A percentile compares a stretch with the other conserved stretches of the same genome.
These are phyloP conservation scores for Acrocephalus arundinaceus DNA, from an alignment of 2,113 vertebrate species.

Conservation along the genomic window DNA sequence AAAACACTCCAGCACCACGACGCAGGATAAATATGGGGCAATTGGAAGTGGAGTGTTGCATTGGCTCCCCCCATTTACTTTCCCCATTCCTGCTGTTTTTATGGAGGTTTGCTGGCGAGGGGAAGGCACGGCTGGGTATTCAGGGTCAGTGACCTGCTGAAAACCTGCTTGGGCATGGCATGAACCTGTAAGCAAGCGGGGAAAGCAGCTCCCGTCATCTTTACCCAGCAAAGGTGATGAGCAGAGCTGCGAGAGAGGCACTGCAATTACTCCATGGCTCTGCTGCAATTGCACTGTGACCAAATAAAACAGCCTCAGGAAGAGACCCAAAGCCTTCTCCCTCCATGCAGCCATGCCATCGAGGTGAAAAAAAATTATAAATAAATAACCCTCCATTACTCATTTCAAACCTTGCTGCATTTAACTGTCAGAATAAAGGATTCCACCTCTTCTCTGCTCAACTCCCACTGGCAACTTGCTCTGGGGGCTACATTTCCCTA, in stretches of 20 bases:
- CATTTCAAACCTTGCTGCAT: slow-evolving; percentile 53
- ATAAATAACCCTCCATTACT: slow-evolving; percentile 39
- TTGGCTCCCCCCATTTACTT: not conserved
- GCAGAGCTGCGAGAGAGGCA: slow-evolving; percentile 4
- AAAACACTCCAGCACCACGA: not conserved
- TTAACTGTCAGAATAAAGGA: slow-evolving; percentile 43
- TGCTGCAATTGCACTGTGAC: slow-evolving; percentile 36
- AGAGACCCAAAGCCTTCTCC: not conserved
- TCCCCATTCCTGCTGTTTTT: not conserved
- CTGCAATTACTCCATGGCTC: slow-evolving; percentile 51
- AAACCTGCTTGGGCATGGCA: not conserved
- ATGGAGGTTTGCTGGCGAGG: not conserved
- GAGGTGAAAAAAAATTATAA: not conserved
- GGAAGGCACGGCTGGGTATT: not conserved
- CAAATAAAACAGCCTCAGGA: not conserved
- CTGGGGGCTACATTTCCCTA: slow-evolving; percentile 44
- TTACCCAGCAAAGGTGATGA: slow-evolving; percentile 24
- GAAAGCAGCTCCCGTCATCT: not conserved
- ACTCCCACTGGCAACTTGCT: slow-evolving; percentile 61
- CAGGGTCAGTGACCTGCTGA: not conserved
- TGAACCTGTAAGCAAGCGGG: not conserved
- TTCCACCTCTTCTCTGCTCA: slow-evolving; percentile 49
- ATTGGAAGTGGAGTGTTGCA: not conserved
- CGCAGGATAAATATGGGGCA: not conserved
- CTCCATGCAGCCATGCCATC: not conserved